Percentiles rank a stretch among this genome's conserved stretches.
These are phyloP conservation scores for honey bee (Apis mellifera) DNA, from an alignment of 1,140 invertebrate species.

Conservation along the genomic window DNA sequence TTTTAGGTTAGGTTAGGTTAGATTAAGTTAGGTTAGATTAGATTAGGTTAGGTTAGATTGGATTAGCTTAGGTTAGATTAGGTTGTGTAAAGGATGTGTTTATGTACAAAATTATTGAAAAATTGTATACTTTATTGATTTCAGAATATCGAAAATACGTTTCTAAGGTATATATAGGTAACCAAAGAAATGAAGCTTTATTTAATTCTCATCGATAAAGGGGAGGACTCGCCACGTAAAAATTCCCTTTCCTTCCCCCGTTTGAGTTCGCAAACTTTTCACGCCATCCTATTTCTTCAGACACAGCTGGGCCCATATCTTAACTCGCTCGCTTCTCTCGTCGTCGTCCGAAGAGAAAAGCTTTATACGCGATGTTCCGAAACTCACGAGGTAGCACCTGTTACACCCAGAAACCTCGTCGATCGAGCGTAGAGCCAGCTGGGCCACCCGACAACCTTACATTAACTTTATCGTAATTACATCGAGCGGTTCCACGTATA, in stretches of 20 bases:
- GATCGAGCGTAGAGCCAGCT: conserved; percentile 62
- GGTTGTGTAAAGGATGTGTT: too few species aligned
- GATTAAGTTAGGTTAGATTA: too few species aligned
- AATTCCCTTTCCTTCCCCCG: background rate
- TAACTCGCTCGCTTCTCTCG: conserved; percentile 38
- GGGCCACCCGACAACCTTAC: conserved; percentile 63
- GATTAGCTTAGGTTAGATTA: too few species aligned
- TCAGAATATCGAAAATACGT: too few species aligned
- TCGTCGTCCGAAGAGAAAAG: conserved; percentile 49
- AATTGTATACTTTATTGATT: too few species aligned
- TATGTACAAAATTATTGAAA: too few species aligned
- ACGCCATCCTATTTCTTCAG: conserved; percentile 23
- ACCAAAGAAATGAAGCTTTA: too few species aligned
- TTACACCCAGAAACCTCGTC: conserved; percentile 63
- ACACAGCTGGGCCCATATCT: conserved; percentile 47
- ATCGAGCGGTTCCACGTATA: conserved; percentile 59
- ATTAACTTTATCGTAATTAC: conserved; percentile 76
- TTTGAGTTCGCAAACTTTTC: conserved; percentile 32
- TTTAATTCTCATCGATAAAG: too few species aligned
- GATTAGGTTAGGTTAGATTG: too few species aligned
- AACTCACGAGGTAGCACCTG: conserved; percentile 70
- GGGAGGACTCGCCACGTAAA: background rate
- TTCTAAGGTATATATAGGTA: too few species aligned
- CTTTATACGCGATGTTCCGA: conserved; percentile 45
- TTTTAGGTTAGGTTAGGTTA: too few species aligned